Evolutionary conservation across 2,113 vertebrate genomes (phyloP), one percentile per base, ranked within the genome.

Genomic region (Myotis brandtii): DNA sequence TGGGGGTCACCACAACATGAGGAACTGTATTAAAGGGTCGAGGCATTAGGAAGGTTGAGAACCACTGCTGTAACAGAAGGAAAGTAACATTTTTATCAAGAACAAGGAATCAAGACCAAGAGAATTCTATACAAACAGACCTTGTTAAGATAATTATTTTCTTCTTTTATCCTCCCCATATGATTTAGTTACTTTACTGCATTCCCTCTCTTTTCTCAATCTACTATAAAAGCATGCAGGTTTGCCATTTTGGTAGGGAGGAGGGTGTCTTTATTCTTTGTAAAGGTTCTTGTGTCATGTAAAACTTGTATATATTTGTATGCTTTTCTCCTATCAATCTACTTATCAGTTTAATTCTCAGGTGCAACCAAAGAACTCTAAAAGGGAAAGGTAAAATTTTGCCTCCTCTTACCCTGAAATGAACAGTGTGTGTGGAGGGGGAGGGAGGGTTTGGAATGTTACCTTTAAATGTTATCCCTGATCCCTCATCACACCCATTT

Each of bases 71-170:
- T 50, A 48, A 5, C 67, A 52, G 54, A 50, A 64, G 23, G 20
- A 76, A 85, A 67, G 20, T 40, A 76, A n/a, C 27, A 77, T 18
- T 76, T 37, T 79, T 56, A 34, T 76, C 4, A 76, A 92, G 46
- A 46, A 66, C 66, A 13, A 85, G 52, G 64, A 75, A 48, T 21
- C 27, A 34, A 67, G 37, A 92, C 43, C 27, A 46, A 70, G 27
- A 67, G 46, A 92, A 76, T 85, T 85, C 34, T 76, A 43, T 77
- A 54, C 52, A 43, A 75, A 77, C 20, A 43, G 14, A 85, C 14
- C 46, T 67, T 76, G 21, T 92, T 85, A 67, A 85, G 85, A 77
- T 76, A 92, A 92, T 54, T 43, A n/a, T 75, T 85, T 54, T 76
- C 34, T 76, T 43, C 59, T 9, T 85, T 85, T 43, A 40, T 27